Evolutionary conservation across 1,140 invertebrate genomes (phyloP).

Genomic region (Eufriesea mexicana): DNA sequence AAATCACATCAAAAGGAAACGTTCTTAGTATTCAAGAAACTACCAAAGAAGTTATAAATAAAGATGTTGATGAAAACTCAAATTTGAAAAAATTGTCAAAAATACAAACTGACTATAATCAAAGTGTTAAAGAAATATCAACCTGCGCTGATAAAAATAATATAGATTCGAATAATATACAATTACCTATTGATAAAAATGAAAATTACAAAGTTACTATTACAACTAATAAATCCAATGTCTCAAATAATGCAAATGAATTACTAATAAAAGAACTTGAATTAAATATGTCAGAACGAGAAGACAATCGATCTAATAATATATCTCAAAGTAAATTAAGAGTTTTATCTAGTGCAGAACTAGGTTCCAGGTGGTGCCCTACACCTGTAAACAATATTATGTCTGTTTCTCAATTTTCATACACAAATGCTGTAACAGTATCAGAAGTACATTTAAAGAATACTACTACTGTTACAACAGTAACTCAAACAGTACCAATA

Average conservation of each 20-base stretch:
- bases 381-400: conserved; percentile 32
- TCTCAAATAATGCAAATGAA: background rate
- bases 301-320: background rate
- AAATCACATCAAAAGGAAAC: conserved; percentile 24
- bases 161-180: background rate
- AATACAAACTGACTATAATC: background rate
- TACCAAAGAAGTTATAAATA: background rate
- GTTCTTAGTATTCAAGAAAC: conserved; percentile 36
- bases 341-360: conserved; percentile 44
- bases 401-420: background rate
- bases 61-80: background rate
- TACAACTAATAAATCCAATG: background rate
- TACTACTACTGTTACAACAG: background rate
- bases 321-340: conserved; percentile 36
- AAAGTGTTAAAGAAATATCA: background rate
- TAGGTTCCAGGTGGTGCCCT: conserved; percentile 59
- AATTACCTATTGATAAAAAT: too few relatives aligned
- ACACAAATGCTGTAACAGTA: background rate
- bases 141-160: background rate
- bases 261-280: background rate
- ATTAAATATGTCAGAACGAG: background rate
- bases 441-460: background rate
- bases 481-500: background rate
- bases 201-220: background rate
- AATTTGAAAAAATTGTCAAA: background rate